These are phyloP conservation scores for Pyralis farinalis DNA, from an alignment of 2,888 invertebrate genomes.

Conservation along the genomic window DNA sequence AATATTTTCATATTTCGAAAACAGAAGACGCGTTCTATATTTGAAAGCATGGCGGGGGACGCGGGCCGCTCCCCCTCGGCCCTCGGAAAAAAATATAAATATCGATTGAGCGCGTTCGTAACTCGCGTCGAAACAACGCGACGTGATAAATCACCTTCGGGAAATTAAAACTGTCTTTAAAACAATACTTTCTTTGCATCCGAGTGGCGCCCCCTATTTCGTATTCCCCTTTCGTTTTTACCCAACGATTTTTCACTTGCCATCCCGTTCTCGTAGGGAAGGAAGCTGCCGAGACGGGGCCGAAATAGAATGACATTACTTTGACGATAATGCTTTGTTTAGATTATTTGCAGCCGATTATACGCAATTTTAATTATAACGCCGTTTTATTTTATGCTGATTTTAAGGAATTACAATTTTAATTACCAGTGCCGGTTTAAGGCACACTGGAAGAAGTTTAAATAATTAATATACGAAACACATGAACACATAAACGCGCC, in stretches of 20 bases:
- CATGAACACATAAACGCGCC: no score
- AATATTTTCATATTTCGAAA: slow-evolving; percentile 57
- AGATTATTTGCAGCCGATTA: slow-evolving; percentile 22
- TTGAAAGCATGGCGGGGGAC: slow-evolving; percentile 70
- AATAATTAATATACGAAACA: no score
- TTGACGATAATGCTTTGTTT: slow-evolving; percentile 21
- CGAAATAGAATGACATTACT: slow-evolving; percentile 22
- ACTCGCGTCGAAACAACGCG: slow-evolving; percentile 44
- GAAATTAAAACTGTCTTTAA: slow-evolving; percentile 81
- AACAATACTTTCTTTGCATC: slow-evolving; percentile 72
- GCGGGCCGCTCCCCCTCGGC: slow-evolving; percentile 56
- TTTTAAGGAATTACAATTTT: neutral
- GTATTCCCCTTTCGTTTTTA: slow-evolving; percentile 22
- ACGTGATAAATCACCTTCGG: slow-evolving; percentile 79
- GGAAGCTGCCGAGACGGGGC: slow-evolving; percentile 16
- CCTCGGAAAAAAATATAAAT: slow-evolving; percentile 48
- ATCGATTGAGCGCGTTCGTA: slow-evolving; percentile 44
- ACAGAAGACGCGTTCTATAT: slow-evolving; percentile 65
- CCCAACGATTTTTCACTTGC: slow-evolving; percentile 11
- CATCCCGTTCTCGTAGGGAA: slow-evolving; percentile 14
- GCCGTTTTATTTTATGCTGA: neutral
- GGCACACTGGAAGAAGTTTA: neutral
- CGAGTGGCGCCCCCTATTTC: slow-evolving; percentile 37
- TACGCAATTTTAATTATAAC: slow-evolving; percentile 11
- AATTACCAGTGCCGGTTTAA: neutral